Evolutionary conservation across 2,797 vertebrate species (phyloP).

Genomic region (Carcharodon carcharias): DNA sequence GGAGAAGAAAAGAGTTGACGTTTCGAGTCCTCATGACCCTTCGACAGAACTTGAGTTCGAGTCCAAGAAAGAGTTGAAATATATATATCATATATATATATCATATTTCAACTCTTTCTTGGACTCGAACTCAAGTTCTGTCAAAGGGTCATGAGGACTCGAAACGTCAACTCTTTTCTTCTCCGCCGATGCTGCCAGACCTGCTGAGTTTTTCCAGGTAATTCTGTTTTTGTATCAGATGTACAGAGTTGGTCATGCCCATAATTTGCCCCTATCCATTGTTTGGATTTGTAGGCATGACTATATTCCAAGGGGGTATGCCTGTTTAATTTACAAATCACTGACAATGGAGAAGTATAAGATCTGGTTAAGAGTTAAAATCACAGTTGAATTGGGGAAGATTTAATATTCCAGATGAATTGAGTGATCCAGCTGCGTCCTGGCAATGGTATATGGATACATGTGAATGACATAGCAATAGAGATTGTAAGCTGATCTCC

Average conservation of each 20-base stretch:
- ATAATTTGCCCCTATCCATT: background rate
- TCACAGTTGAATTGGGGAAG: background rate
- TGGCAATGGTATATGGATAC: background rate
- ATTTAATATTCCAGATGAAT: background rate
- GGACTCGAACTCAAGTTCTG: too few species aligned
- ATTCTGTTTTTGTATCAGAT: too few species aligned
- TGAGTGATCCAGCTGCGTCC: background rate
- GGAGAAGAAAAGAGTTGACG: too few species aligned
- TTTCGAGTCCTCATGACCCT: too few species aligned
- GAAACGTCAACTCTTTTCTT: too few species aligned
- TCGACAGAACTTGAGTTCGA: too few species aligned
- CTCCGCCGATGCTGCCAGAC: too few species aligned
- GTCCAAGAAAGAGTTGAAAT: too few species aligned
- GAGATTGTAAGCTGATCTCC: background rate
- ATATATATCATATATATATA: too few species aligned
- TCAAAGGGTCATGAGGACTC: too few species aligned
- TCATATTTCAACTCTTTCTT: too few species aligned
- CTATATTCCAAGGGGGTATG: background rate
- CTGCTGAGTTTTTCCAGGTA: too few species aligned
- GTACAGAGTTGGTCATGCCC: background rate
- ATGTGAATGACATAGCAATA: background rate
- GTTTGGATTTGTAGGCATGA: background rate
- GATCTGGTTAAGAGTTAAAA: background rate
- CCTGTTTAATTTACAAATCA: background rate
- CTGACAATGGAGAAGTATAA: background rate